Evolutionary conservation across 2,113 vertebrate species (phyloP).

Genomic region (Salvator merianae): DNA sequence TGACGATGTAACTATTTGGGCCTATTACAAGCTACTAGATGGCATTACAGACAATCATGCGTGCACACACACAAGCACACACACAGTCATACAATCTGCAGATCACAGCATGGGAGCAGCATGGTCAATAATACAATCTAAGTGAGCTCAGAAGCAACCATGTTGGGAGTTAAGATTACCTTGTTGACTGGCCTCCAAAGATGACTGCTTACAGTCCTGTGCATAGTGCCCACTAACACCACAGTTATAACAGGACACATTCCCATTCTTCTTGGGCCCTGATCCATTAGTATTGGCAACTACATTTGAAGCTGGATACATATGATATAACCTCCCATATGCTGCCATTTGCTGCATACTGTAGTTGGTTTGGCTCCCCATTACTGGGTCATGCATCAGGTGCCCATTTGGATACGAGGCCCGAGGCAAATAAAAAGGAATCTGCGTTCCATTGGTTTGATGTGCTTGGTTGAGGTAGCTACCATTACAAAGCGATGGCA

Average conservation of each 20-base stretch:
- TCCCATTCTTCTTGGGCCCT: slow-evolving; percentile 90
- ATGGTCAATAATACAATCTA: slow-evolving; percentile 60
- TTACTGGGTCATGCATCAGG: slow-evolving; percentile 87
- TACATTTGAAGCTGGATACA: slow-evolving; percentile 82
- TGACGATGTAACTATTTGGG: slow-evolving; percentile 48
- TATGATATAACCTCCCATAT: slow-evolving; percentile 83
- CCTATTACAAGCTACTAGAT: slow-evolving; percentile 55
- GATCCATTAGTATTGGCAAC: slow-evolving; percentile 81
- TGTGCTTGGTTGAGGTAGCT: slow-evolving; percentile 94
- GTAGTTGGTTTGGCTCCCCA: slow-evolving; percentile 88
- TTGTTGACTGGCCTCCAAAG: slow-evolving; percentile 90
- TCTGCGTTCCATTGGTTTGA: slow-evolving; percentile 86
- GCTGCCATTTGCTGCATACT: slow-evolving; percentile 89
- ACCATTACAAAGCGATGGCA: slow-evolving; percentile 89
- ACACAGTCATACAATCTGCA: slow-evolving; percentile 51
- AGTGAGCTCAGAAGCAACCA: slow-evolving; percentile 77
- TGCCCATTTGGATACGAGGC: slow-evolving; percentile 81
- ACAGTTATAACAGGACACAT: slow-evolving; percentile 94
- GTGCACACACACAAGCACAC: slow-evolving; percentile 52
- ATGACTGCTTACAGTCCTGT: slow-evolving; percentile 93
- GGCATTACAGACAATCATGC: slow-evolving; percentile 60
- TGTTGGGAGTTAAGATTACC: slow-evolving; percentile 84
- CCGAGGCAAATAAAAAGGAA: slow-evolving; percentile 87
- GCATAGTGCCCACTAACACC: slow-evolving; percentile 91
- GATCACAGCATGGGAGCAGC: slow-evolving; percentile 59